phyloP scores from a whole-genome alignment of 2,113 vertebrate genomes.

The Leucosticte australis region DNA sequence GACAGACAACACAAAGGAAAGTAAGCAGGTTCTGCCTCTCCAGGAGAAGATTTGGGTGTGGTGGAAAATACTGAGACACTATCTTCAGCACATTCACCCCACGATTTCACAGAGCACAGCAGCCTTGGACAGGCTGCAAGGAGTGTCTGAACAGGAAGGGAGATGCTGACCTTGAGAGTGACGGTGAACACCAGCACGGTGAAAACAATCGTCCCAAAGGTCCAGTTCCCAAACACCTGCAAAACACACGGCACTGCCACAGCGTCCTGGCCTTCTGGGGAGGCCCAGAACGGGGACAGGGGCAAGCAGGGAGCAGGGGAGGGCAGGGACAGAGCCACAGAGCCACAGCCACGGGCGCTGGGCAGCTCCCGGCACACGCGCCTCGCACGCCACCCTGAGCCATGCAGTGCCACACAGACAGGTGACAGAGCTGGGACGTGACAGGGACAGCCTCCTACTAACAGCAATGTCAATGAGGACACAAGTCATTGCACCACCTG shows the following conservation, averaged over 20 bases:
- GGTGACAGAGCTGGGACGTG: neutral
- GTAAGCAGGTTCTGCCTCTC: neutral
- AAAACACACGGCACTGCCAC: slow-evolving; percentile 56
- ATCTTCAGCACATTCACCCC: neutral
- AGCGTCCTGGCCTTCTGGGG: neutral
- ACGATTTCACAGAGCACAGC: accelerated
- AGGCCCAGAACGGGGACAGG: neutral
- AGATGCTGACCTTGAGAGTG: slow-evolving; percentile 88
- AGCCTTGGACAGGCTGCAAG: accelerated
- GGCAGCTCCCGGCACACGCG: neutral
- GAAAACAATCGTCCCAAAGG: slow-evolving; percentile 94
- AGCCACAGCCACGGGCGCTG: neutral
- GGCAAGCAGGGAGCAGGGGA: neutral
- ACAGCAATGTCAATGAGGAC: neutral
- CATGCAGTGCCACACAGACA: slow-evolving; percentile 39
- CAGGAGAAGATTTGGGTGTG: neutral
- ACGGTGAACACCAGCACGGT: slow-evolving; percentile 96
- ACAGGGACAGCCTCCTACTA: slow-evolving; percentile 21
- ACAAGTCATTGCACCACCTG: slow-evolving; percentile 10
- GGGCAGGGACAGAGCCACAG: neutral
- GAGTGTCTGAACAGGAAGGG: neutral
- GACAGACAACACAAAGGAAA: neutral
- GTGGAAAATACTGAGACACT: neutral
- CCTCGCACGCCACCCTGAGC: neutral
- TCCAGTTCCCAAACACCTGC: slow-evolving; percentile 96